These are phyloP conservation scores for Scleropages formosus DNA, from an alignment of 2,797 vertebrate species.

Conservation along the genomic window DNA sequence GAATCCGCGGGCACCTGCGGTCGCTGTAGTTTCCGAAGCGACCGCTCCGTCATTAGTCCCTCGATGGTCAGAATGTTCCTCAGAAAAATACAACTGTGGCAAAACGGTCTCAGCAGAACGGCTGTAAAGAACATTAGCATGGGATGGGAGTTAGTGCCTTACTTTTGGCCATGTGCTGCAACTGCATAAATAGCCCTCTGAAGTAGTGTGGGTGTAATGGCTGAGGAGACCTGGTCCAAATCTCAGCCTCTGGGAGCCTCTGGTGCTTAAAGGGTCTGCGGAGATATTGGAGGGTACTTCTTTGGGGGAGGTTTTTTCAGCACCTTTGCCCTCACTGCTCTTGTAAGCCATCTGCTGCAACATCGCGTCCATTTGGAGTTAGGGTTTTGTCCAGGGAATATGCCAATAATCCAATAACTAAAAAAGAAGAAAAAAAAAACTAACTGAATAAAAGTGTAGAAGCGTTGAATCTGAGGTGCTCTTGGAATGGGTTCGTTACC, in stretches of 20 bases:
- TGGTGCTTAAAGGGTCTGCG: too few species aligned
- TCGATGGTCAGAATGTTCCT: neutral
- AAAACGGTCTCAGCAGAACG: conserved; percentile 7
- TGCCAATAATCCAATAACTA: too few species aligned
- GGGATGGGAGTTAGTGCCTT: conserved; percentile 50
- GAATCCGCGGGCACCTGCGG: neutral
- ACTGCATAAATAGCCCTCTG: conserved; percentile 52
- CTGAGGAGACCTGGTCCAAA: conserved; percentile 52
- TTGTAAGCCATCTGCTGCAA: conserved; percentile 43
- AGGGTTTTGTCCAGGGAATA: neutral
- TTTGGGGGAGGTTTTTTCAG: conserved; percentile 40
- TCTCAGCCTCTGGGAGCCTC: conserved; percentile 60
- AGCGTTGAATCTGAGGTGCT: too few species aligned
- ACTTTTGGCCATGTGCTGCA: conserved; percentile 54
- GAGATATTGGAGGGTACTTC: neutral
- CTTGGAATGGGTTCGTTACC: too few species aligned
- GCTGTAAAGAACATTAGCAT: conserved; percentile 42
- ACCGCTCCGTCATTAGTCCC: neutral
- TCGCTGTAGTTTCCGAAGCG: neutral
- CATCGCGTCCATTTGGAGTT: neutral
- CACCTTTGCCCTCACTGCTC: conserved; percentile 50
- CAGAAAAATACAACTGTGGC: too few species aligned
- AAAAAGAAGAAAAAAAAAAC: too few species aligned
- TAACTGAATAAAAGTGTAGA: too few species aligned
- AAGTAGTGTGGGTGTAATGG: conserved; percentile 45